A percentile compares a stretch with the other conserved stretches of the same genome.
phyloP scores from a whole-genome alignment of 2,888 invertebrate genomes.

The Linyphia triangularis region DNA sequence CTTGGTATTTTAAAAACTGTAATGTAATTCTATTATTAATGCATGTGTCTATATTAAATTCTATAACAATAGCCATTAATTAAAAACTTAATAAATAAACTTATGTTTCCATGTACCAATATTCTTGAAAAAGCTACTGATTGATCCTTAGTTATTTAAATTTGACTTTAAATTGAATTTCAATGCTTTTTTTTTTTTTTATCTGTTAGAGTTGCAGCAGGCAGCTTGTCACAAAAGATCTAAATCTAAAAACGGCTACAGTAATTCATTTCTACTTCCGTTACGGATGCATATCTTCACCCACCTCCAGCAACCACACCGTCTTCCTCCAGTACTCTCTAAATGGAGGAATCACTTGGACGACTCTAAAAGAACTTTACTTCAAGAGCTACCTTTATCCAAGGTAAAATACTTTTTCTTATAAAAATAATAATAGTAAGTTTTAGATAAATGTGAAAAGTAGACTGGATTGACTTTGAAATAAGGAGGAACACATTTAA shows the following conservation, averaged over 20 bases:
- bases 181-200: too few relatives aligned
- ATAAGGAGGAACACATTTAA: neutral
- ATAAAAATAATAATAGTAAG: neutral
- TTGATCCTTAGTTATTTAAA: too few relatives aligned
- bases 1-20: too few relatives aligned
- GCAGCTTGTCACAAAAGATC: conserved; percentile 78
- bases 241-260: conserved; percentile 79
- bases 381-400: conserved; percentile 79
- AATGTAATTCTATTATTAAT: too few relatives aligned
- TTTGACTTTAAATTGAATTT: too few relatives aligned
- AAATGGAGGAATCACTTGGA: conserved; percentile 80
- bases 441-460: too few relatives aligned
- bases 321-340: conserved; percentile 80
- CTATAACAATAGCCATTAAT: too few relatives aligned
- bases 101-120: too few relatives aligned
- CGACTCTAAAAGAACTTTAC: conserved; percentile 79
- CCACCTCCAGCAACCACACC: conserved; percentile 78
- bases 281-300: conserved; percentile 79
- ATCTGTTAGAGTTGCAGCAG: conserved; percentile 79
- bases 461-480: too few relatives aligned
- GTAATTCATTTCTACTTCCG: conserved; percentile 80
- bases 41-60: too few relatives aligned
- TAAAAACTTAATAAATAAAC: too few relatives aligned
- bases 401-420: conserved; percentile 77
- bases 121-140: too few relatives aligned